These are phyloP conservation scores for Belonocnema kinseyi DNA, from an alignment of 1,140 invertebrate genomes.

Conservation along the genomic window DNA sequence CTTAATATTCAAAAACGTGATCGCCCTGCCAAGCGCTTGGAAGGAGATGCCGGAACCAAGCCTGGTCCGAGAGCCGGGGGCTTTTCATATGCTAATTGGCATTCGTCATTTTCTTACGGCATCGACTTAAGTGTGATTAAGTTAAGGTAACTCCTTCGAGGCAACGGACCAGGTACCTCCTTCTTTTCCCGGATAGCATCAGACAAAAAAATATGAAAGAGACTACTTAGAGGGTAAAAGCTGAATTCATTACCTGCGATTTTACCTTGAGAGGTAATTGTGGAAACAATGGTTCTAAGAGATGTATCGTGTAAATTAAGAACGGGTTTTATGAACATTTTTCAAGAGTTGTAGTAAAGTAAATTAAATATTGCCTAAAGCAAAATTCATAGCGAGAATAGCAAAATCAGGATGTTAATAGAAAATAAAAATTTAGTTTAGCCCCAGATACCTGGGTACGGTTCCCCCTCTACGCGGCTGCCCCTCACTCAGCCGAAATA, in stretches of 20 bases:
- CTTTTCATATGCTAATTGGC: constrained; percentile 77
- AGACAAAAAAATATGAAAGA: background rate
- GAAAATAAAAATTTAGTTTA: too few relatives aligned
- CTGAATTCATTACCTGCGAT: constrained; percentile 3
- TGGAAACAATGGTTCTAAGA: too few relatives aligned
- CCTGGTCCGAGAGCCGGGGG: constrained; percentile 56
- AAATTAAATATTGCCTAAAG: too few relatives aligned
- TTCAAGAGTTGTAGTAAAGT: too few relatives aligned
- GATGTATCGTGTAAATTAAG: too few relatives aligned
- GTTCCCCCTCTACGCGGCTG: too few relatives aligned
- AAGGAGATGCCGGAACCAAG: constrained; percentile 57
- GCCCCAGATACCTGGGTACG: too few relatives aligned
- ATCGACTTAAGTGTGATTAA: constrained; percentile 72
- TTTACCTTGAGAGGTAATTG: too few relatives aligned
- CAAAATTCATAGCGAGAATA: too few relatives aligned
- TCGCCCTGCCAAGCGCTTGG: constrained; percentile 70
- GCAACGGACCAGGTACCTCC: constrained; percentile 42
- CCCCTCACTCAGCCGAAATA: too few relatives aligned
- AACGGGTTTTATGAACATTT: too few relatives aligned
- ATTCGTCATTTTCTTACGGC: constrained; percentile 76
- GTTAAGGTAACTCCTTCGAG: constrained; percentile 57
- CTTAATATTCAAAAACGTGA: constrained; percentile 78
- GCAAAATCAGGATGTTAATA: too few relatives aligned
- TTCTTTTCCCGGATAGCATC: constrained; percentile 4
- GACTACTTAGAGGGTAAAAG: constrained; percentile 12